Base-by-base conservation (phyloP, 2,888 invertebrate genomes). In the Caenorhabditis sp. region DNA sequence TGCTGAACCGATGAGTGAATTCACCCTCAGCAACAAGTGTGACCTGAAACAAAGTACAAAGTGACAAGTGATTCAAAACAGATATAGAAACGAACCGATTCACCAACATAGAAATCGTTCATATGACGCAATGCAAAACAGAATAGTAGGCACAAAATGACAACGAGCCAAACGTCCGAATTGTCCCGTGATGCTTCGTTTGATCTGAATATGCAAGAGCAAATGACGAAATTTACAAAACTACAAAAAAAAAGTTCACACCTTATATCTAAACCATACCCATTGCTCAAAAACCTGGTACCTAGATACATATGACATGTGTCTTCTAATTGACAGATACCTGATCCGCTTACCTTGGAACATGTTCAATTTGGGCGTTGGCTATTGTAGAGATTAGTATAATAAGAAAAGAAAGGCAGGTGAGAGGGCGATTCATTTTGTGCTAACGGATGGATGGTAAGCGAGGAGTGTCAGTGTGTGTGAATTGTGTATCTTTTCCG, bases 31-130 rank as follows among this genome's bases (percentile, higher is more conserved):
- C 64, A 0, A 86, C 85, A 28, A 86, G 50, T 8, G 85, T 86
- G 2, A 84, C 76, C 85, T 86, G 22, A 56, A 81, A 51, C 13
- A 11, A 24, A 15, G 44, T 44, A 13, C 32, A 35, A 15, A 11
- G 20, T 26, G 22, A 37, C 20, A 71, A 71, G 44, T 62, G 53
- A 62, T 32, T 24, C 18, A 0, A 28, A 55, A 13, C n/a, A n/a
- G n/a, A n/a, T n/a, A 53, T 40, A 35, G 35, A 15, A 5, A 64
- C 81, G 20, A 58, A 85, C 85, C 58, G 85, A 71, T 83, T 84
- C 84, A n/a, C 85, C 85, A 50, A 80, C 67, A 61, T 86, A 86
- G 53, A 86, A 86, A 35, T 86, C 85, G 68, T 86, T 86, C 58
- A 82, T 81, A 77, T 86, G 85, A 56, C 85, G 78, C 24, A 86